Evolutionary conservation across 2,113 vertebrate genomes (phyloP).

Genomic region (Ptychochromis oligacanthus): DNA sequence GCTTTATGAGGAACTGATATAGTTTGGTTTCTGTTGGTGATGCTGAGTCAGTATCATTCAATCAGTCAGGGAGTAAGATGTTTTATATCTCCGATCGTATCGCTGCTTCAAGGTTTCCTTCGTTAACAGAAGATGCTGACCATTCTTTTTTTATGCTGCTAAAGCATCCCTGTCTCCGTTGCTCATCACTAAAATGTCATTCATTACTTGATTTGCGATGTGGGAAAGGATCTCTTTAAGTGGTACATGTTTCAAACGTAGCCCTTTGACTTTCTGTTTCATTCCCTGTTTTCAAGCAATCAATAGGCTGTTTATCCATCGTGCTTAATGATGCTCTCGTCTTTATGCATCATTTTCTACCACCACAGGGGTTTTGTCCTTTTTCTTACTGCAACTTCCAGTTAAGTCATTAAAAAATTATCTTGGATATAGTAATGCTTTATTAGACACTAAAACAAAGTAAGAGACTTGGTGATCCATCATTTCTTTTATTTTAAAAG

Average conservation of each 20-base stretch:
- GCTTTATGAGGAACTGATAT: neutral
- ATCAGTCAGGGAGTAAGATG: neutral
- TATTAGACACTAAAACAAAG: neutral
- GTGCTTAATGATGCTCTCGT: neutral
- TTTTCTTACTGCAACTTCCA: neutral
- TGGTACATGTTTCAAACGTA: conserved; percentile 5
- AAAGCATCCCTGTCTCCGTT: conserved; percentile 54
- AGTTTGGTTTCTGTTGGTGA: neutral
- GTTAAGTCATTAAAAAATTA: neutral
- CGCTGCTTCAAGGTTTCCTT: conserved; percentile 27
- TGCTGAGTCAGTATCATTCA: conserved; percentile 58
- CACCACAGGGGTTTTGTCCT: neutral
- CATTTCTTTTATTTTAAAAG: no score
- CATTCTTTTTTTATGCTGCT: conserved; percentile 60
- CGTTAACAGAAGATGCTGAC: conserved; percentile 69
- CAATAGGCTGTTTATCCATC: conserved; percentile 38
- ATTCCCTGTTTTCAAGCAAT: conserved; percentile 50
- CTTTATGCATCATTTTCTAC: neutral
- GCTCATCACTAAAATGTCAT: conserved; percentile 63
- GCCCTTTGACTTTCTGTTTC: conserved; percentile 15
- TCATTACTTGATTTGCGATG: conserved; percentile 61
- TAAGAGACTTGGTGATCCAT: neutral
- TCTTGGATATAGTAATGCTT: neutral
- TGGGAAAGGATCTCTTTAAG: conserved; percentile 43
- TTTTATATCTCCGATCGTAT: neutral